These are phyloP conservation scores for Pachyseris speciosa DNA, from an alignment of 64 coral and sea anemone genomes.

Conservation along the genomic window DNA sequence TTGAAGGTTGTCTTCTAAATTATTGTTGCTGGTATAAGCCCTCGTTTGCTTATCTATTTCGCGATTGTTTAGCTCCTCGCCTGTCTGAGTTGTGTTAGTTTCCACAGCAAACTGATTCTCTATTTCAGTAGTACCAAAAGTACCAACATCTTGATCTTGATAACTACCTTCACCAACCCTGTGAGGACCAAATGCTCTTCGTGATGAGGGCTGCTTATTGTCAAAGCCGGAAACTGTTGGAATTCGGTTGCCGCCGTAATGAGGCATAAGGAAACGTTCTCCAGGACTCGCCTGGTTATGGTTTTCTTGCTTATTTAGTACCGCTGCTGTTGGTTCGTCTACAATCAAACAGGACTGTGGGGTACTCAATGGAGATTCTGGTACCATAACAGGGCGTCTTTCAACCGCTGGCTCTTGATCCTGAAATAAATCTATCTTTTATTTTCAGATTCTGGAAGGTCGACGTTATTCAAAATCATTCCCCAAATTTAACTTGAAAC, in stretches of 20 bases:
- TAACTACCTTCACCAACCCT: background rate
- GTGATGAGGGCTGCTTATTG: too few relatives aligned
- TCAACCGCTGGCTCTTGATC: background rate
- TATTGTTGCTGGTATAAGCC: background rate
- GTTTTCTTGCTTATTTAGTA: background rate
- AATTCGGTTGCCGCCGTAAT: background rate
- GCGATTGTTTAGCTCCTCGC: background rate
- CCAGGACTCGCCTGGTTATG: background rate
- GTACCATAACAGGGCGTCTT: background rate
- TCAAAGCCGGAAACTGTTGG: too few relatives aligned
- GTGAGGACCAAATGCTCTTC: background rate
- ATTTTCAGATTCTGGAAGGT: too few relatives aligned
- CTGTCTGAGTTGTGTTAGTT: background rate
- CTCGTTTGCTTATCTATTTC: background rate
- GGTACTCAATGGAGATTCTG: background rate
- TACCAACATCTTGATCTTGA: too few relatives aligned
- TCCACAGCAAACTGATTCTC: too few relatives aligned
- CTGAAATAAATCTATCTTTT: conserved; percentile 2
- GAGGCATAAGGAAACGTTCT: background rate
- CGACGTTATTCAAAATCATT: too few relatives aligned
- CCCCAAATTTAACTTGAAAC: too few relatives aligned
- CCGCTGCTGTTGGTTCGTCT: background rate
- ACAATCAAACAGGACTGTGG: background rate
- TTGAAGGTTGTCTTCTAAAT: background rate
- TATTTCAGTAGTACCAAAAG: too few relatives aligned